These are phyloP conservation scores for Pogonocherus hispidulus DNA, from an alignment of 2,888 invertebrate genomes.

Conservation along the genomic window DNA sequence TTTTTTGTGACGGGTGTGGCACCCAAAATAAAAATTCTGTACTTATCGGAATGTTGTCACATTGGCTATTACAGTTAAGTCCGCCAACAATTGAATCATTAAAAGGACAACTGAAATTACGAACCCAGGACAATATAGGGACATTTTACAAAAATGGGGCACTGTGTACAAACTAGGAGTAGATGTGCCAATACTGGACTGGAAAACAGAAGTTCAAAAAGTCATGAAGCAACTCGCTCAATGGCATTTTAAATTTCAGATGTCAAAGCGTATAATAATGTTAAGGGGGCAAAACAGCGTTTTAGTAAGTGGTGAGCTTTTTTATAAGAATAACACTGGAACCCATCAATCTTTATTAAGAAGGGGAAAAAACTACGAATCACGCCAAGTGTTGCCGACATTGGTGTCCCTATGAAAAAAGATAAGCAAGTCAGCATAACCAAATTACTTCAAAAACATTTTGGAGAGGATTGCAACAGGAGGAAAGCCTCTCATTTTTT, in stretches of 20 bases:
- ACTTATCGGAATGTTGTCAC: conserved; percentile 10
- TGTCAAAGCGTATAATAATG: conserved; percentile 26
- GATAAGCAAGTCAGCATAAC: conserved; percentile 5
- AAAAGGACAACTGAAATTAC: conserved; percentile 33
- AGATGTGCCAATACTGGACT: conserved; percentile 17
- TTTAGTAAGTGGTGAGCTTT: conserved; percentile 1
- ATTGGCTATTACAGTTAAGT: conserved; percentile 13
- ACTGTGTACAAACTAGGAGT: conserved; percentile 29
- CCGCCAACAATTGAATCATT: conserved; percentile 19
- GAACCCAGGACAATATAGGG: conserved; percentile 32
- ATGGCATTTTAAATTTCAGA: conserved; percentile 32
- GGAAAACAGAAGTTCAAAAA: conserved; percentile 20
- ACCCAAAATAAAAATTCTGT: conserved; percentile 34
- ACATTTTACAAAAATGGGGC: conserved; percentile 31
- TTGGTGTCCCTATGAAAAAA: conserved; percentile 5
- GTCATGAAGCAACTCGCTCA: conserved; percentile 21
- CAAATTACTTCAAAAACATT: conserved; percentile 10
- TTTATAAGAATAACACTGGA: conserved; percentile 11
- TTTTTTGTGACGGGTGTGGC: conserved; percentile 38
- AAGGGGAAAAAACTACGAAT: neutral
- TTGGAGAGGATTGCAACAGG: conserved; percentile 8
- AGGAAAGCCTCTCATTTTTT: neutral
- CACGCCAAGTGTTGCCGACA: neutral
- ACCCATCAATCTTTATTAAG: neutral
- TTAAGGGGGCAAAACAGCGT: neutral